Evolutionary conservation across 2,113 vertebrate species (phyloP), one percentile per base, ranked within the genome.

Genomic region (Charina bottae): DNA sequence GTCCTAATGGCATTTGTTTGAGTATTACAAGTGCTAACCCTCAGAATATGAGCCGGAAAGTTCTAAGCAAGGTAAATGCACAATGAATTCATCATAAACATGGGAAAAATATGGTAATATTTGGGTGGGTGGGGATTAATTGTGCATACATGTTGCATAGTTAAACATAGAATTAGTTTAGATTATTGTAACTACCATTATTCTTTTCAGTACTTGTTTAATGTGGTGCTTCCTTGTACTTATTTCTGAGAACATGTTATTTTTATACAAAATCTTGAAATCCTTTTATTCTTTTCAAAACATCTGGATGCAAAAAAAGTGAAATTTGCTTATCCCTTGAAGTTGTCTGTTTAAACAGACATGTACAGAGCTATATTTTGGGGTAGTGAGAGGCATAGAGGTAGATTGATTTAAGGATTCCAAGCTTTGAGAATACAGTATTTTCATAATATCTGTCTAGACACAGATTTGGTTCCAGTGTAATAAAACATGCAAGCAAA

Each of bases 41-140:
- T 0, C 97, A 97, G 24, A 99, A 98, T 92, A 98, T 99, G 97
- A 99, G 99, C 97, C 98, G 98, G 89, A 98, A 94, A 95, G 98
- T 95, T 12, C 95, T 94, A 83, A 89, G 93, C 19, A 94, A 97
- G 96, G 98, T 98, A 94, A 88, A 42, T 46, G 53, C 9, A n/a
- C 2, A 42, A 15, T 37, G 33, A 17, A 6, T 85, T 33, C 19
- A 62, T 19, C 2, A 24, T 91, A 56, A 5, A 55, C 13, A 87
- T 56, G 19, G 49, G 55, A 46, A 68, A 89, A 53, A 9, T 68
- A 13, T 4, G 68, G 83, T 13, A 17, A 37, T 33, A 83, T 54
- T 85, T 87, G 8, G 21, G 9, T 26, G 56, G 55, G 10, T 78
- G 7, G 17, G 33, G 42, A 78, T 37, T 78, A 42, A 21, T 78